Percentiles rank a stretch among this genome's conserved stretches.
Evolutionary conservation across 2,113 vertebrate species (phyloP).

Genomic region (Phocoena phocoena): DNA sequence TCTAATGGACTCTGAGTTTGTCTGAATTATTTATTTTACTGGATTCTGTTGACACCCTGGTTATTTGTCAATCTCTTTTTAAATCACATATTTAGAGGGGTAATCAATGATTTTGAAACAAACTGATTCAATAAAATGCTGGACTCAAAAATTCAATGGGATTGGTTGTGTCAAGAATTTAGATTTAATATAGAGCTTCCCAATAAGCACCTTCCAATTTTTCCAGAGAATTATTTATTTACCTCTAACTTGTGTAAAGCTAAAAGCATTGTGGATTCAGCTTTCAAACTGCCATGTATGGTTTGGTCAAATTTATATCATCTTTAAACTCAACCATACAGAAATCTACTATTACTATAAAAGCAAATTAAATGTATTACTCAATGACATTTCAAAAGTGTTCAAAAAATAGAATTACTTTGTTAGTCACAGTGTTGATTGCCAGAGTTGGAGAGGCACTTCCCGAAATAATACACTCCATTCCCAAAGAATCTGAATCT

Average conservation of each 20-base stretch:
- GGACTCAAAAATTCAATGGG: constrained; percentile 4
- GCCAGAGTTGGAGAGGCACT: constrained; percentile 91
- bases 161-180: constrained; percentile 28
- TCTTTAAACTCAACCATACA: constrained; percentile 52
- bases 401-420: constrained; percentile 85
- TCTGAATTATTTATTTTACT: background rate
- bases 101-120: constrained; percentile 20
- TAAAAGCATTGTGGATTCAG: constrained; percentile 20
- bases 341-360: constrained; percentile 35
- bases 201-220: constrained; percentile 20
- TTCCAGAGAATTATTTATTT: constrained; percentile 17
- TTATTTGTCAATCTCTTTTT: constrained; percentile 33
- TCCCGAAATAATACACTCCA: constrained; percentile 94
- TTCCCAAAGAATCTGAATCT: constrained; percentile 93
- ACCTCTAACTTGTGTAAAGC: constrained; percentile 20
- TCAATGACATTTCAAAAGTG: constrained; percentile 63
- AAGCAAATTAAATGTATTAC: constrained; percentile 63
- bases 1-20: background rate
- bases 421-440: constrained; percentile 97
- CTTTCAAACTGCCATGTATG: background rate
- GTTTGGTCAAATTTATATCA: constrained; percentile 19
- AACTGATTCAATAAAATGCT: constrained; percentile 26
- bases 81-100: background rate
- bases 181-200: constrained; percentile 5
- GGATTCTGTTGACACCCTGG: background rate